Base-by-base conservation (phyloP, 2,888 invertebrate genomes). In the Drosophila phalerata region DNA sequence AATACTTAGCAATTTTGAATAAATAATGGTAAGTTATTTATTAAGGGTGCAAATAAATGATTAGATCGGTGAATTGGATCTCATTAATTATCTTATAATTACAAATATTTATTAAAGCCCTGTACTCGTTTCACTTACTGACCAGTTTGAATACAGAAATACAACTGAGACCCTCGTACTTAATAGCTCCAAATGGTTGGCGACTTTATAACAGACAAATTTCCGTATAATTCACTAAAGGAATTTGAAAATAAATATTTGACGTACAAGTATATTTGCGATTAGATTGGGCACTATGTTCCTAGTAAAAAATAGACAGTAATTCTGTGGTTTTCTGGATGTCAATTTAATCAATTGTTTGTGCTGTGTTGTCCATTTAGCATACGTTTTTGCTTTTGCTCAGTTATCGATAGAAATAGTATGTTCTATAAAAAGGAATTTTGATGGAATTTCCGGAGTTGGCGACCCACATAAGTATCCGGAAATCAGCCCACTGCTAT, bases 121-220 rank as follows among this genome's bases (percentile, higher is more conserved):
- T 4, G 3, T 4, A 9, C 15, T 17, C 17, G 3, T 17, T 45
- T 25, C n/a, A 22, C 25, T 25, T n/a, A 25, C 5, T 11, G 19
- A 0, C 6, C 19, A 25, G n/a, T 13, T 30, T 15, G 13, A 9
- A 40, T 15, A 19, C 15, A 6, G 19, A 40, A 47, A 40, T 32
- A 10, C 43, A 49, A 68, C 37, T 61, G 52, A 38, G 52, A 38
- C 48, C 52, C 48, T 40, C 28, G 17, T n/a, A 5, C 4, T 40
- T 9, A 25, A 25, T n/a, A 8, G n/a, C 25, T 28, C 4, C 13
- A n/a, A 45, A 9, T 9, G 4, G 4, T 10, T 38, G 15, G 15
- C 15, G 15, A 38, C 9, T 38, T 9, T 17, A 15, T 38, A 3
- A 17, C 13, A 13, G 22, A 43, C 43, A 25, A 13, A 43, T 25